Percentiles rank a stretch among this genome's conserved stretches.
Evolutionary conservation across 2,113 vertebrate species (phyloP).

Genomic region (Catharus bicknelli): DNA sequence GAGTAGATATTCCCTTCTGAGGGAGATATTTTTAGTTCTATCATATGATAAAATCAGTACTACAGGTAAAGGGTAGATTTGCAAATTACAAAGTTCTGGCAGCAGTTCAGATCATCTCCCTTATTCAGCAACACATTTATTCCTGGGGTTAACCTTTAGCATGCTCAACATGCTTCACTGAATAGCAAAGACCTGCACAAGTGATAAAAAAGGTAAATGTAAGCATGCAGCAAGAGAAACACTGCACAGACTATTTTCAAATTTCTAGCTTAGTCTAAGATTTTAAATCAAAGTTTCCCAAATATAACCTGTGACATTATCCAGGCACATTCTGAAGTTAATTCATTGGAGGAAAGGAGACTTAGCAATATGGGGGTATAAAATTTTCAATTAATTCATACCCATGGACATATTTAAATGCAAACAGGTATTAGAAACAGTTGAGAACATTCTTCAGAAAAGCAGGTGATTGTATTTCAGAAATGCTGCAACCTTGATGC

Average conservation of each 20-base stretch:
- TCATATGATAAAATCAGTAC: neutral
- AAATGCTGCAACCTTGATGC: neutral
- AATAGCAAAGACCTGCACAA: neutral
- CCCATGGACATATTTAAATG: neutral
- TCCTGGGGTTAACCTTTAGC: neutral
- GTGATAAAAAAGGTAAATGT: neutral
- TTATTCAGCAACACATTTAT: neutral
- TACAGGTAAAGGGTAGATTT: neutral
- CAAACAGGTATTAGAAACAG: neutral
- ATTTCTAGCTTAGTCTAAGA: neutral
- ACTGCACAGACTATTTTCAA: neutral
- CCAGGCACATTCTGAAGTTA: neutral
- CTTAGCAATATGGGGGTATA: neutral
- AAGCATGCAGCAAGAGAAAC: neutral
- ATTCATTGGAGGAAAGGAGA: neutral
- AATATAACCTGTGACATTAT: neutral
- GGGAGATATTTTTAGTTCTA: neutral
- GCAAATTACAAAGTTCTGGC: neutral
- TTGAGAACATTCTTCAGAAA: neutral
- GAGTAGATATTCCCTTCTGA: neutral
- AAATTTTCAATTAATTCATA: neutral
- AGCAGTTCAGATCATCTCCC: neutral
- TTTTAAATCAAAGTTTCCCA: neutral
- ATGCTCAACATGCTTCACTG: neutral
- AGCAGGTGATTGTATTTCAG: neutral